Base-by-base conservation (phyloP, 1,140 invertebrate genomes). In the Atta texana region DNA sequence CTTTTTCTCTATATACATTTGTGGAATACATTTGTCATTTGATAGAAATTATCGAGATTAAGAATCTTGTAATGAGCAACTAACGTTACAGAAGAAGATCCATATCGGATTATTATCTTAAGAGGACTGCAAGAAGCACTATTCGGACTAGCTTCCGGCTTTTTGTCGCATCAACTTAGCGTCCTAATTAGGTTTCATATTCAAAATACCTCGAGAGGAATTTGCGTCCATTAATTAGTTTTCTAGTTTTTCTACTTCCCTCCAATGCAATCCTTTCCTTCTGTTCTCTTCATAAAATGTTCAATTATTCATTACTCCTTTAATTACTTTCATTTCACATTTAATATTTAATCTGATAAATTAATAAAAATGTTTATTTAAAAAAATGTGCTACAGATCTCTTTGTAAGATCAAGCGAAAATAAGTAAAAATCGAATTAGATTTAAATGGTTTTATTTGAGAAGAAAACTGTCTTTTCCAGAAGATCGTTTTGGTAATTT, bases 101-200 rank as follows among this genome's bases (percentile, higher is more conserved):
- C 55, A 63, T 61, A 34, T 21, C 39, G 68, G n/a, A 75, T n/a
- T 84, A 61, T 55, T 31, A 55, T 49, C n/a, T 55, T 55, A 66
- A 81, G 31, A 71, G 21, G 68, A 63, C n/a, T 3, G 44, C 28
- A 84, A 84, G 39, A 82, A 84, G 16, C 55, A 4, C 12, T 28
- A 39, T 49, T 74, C 24, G 24, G 68, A 49, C 14, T n/a, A 72
- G 18, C 68, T 49, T 74, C 55, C 55, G 34, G 80, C 80, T 84
- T 84, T 61, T 84, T 84, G 69, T 75, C 31, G 12, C 14, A 6
- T 10, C 80, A 75, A 63, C 80, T 84, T 75, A 24, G 57, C n/a
- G 39, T 63, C 28, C 80, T 84, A 84, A 84, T 84, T 74, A 75
- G 55, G 72, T 84, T 63, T 39, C 31, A 34, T 39, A 75, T 84